Evolutionary conservation across 2,113 vertebrate genomes (phyloP).

Genomic region (Indri indri): DNA sequence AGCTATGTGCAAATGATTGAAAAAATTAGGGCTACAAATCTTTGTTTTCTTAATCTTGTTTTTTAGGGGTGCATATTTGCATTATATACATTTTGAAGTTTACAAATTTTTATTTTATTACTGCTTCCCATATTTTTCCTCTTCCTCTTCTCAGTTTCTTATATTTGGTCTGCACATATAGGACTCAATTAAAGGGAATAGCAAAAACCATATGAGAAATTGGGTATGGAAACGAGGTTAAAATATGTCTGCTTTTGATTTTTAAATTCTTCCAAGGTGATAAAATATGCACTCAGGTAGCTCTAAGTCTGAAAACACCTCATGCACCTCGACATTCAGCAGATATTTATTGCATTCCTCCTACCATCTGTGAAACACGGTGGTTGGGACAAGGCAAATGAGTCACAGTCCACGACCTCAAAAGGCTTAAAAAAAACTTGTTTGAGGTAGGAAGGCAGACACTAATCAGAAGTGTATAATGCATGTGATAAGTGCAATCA

Average conservation of each 20-base stretch:
- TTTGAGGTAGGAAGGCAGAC: neutral
- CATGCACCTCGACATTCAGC: conserved; percentile 16
- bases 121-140: conserved; percentile 2
- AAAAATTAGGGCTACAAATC: neutral
- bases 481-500: neutral
- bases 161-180: neutral
- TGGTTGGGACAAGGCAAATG: neutral
- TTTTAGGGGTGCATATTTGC: neutral
- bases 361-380: neutral
- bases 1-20: neutral
- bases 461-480: neutral
- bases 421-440: neutral
- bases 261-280: neutral
- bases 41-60: neutral
- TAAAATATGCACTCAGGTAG: neutral
- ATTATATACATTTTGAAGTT: neutral
- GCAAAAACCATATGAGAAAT: neutral
- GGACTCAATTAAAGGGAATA: neutral
- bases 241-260: neutral
- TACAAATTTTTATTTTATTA: neutral
- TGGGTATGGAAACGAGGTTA: neutral
- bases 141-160: conserved; percentile 36
- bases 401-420: neutral
- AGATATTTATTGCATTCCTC: conserved; percentile 20
- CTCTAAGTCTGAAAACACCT: conserved; percentile 36